Evolutionary conservation across 2,888 invertebrate species (phyloP).

Genomic region (Gisinianus flammeolus): DNA sequence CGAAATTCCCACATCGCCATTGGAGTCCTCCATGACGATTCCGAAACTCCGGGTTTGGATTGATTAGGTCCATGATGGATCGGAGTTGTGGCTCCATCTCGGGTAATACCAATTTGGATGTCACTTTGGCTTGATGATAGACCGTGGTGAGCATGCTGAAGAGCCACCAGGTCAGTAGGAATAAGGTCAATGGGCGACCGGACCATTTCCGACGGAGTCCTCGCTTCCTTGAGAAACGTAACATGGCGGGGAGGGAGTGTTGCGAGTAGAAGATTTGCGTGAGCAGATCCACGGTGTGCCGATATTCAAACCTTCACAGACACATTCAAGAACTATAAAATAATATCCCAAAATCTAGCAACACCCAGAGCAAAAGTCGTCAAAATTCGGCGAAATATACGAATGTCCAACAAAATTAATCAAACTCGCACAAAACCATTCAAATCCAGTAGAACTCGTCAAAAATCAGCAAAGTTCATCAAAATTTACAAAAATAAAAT

Average conservation of each 20-base stretch:
- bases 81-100: background rate
- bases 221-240: background rate
- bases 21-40: too few species aligned
- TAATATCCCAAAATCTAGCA: too few species aligned
- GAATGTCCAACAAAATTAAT: too few species aligned
- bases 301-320: background rate
- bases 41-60: background rate
- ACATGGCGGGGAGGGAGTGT: background rate
- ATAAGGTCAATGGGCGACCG: background rate
- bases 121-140: slow-evolving; percentile 2
- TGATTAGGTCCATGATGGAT: background rate
- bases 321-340: too few species aligned
- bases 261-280: background rate
- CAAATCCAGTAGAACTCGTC: background rate
- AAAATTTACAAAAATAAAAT: too few species aligned
- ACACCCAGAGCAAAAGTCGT: too few species aligned
- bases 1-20: too few species aligned
- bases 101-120: slow-evolving; percentile 12
- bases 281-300: background rate
- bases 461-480: background rate
- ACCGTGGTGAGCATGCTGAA: slow-evolving; percentile 8
- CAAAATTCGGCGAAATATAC: too few species aligned
- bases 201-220: too few species aligned
- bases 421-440: too few species aligned
- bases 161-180: background rate